Conservation (phyloP, 1,140 invertebrate species). For the Popillia japonica region DNA sequence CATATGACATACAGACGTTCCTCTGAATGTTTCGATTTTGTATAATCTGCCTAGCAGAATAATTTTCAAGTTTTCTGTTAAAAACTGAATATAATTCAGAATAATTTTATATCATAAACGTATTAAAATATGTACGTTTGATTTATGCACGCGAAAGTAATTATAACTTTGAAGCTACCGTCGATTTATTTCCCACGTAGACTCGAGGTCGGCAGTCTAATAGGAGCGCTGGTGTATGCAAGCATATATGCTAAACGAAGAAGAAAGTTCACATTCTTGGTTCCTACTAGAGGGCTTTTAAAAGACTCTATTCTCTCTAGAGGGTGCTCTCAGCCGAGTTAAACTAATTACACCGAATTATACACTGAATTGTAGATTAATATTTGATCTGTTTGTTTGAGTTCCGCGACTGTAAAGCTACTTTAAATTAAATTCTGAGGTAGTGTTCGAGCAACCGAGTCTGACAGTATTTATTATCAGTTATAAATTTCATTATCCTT, state of each 20-base stretch:
- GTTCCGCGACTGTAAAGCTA: constrained; percentile 32
- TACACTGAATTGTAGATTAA: constrained; percentile 40
- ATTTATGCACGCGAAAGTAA: background rate
- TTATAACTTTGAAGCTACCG: background rate
- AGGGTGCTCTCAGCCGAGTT: background rate
- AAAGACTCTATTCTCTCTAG: constrained; percentile 6
- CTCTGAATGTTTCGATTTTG: too few relatives aligned
- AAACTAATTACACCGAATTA: constrained; percentile 40
- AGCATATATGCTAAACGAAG: background rate
- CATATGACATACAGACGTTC: too few relatives aligned
- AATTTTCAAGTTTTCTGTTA: too few relatives aligned
- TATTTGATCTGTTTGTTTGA: constrained; percentile 41
- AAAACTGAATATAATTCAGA: too few relatives aligned
- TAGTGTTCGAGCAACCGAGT: constrained; percentile 17
- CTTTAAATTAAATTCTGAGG: constrained; percentile 37
- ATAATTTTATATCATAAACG: too few relatives aligned
- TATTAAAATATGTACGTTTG: background rate
- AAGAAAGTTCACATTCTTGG: constrained; percentile 1
- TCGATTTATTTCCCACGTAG: constrained; percentile 9
- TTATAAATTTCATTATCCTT: constrained; percentile 7
- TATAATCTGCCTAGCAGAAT: too few relatives aligned
- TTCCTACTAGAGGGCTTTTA: background rate
- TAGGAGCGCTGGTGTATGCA: background rate
- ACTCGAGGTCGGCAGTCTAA: background rate
- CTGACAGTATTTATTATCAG: constrained; percentile 18